Base-by-base conservation (phyloP, 2,888 invertebrate species). In the Octonoba sinensis region DNA sequence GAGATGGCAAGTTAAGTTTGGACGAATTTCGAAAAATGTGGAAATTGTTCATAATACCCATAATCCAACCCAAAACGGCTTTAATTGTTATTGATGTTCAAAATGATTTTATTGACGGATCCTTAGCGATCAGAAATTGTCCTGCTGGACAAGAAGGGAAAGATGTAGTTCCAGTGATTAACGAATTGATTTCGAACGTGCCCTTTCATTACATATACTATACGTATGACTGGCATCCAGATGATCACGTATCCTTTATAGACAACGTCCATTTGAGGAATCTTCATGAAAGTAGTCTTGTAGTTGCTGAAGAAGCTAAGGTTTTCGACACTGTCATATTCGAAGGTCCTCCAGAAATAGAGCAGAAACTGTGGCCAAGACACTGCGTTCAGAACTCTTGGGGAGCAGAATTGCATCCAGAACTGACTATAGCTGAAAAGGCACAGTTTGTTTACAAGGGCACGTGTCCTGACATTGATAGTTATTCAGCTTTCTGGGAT, bases 401-500 rank as follows among this genome's bases (percentile, higher is more conserved):
- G 96, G 99, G 99, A 4, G 94, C 97, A 0, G 94, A 97, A 88
- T 91, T 98, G 47, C 97, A 97, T 88, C 92, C 93, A 87, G 94
- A 96, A 86, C 90, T 99, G 0, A 96, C 94, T 91, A 94, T 94
- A 86, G 85, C 85, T 57, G 51, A 82, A 6, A 91, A 92, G 77
- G 93, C 93, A 3, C 91, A 94, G 66, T 94, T 94, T 88, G 93
- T 96, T 70, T 94, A 95, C 89, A 96, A 96, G 88, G 98, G 98
- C 56, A 95, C 94, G 0, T 95, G 96, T 89, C 94, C 97, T 0
- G 95, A 96, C 86, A 95, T 98, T 76, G 99, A 99, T 89, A 96
- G 97, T 1, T 99, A 99, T 89, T 97, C 97, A 0, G 98, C 97
- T 62, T 99, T 99, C 91, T 97, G 96, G 95, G 98, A 99, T 90